phyloP scores from a whole-genome alignment of 2,797 vertebrate species.

The Chiroxiphia lanceolata region DNA sequence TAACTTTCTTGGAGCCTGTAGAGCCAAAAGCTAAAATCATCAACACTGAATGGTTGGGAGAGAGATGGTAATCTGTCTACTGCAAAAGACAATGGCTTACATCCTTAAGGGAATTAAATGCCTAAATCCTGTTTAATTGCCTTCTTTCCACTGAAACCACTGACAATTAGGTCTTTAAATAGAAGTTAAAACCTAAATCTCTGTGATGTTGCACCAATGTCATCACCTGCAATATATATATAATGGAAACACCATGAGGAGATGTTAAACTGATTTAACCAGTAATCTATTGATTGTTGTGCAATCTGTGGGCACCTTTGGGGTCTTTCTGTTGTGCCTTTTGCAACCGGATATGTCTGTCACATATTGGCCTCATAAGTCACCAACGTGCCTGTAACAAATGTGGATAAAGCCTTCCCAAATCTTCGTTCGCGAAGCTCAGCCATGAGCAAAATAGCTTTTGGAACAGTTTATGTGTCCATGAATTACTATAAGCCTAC shows the following conservation, averaged over 20 bases:
- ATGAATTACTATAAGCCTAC: neutral
- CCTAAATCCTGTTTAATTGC: slow-evolving; percentile 16
- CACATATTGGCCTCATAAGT: too few relatives aligned
- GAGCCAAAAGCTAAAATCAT: neutral
- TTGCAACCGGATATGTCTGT: too few relatives aligned
- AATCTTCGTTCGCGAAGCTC: too few relatives aligned
- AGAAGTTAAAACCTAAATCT: neutral
- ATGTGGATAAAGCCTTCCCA: too few relatives aligned
- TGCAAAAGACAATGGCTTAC: neutral
- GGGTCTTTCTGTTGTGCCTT: too few relatives aligned
- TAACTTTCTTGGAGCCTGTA: neutral
- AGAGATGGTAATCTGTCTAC: neutral
- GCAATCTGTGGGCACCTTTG: neutral
- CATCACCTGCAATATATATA: neutral
- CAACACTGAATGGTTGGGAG: neutral
- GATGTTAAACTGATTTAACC: neutral
- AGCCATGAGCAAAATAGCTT: too few relatives aligned
- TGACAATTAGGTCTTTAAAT: neutral
- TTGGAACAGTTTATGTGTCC: neutral
- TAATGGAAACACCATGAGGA: neutral
- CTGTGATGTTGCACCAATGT: neutral
- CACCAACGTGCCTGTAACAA: too few relatives aligned
- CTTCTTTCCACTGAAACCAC: slow-evolving; percentile 11
- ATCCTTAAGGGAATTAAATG: slow-evolving; percentile 1
- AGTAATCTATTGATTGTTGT: neutral